Conservation (phyloP, 2,888 invertebrate species). For the Lamellibrachia satsuma region DNA sequence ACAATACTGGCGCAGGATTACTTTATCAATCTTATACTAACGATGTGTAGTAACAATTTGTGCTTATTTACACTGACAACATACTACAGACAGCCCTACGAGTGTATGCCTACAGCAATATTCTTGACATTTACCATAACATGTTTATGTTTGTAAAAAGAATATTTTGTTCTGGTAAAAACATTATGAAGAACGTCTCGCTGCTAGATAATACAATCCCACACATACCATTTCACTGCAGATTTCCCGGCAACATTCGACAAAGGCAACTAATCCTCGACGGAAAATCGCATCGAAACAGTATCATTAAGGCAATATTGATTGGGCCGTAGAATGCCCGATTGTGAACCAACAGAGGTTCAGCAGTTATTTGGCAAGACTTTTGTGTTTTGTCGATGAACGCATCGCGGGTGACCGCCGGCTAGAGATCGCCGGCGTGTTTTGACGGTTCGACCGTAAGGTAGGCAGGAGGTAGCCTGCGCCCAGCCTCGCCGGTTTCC, state of each 20-base stretch:
- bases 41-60: no score
- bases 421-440: not conserved
- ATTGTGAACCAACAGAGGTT: not conserved
- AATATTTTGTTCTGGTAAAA: not conserved
- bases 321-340: not conserved
- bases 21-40: no score
- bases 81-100: not conserved
- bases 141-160: not conserved
- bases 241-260: not conserved
- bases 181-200: not conserved
- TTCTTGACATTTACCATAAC: not conserved
- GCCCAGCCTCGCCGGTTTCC: not conserved
- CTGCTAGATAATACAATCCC: not conserved
- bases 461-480: not conserved
- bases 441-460: slow-evolving; percentile 17
- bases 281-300: not conserved
- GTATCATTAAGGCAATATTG: not conserved
- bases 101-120: not conserved
- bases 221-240: not conserved
- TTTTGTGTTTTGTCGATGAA: not conserved
- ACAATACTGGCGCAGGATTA: no score
- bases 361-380: not conserved
- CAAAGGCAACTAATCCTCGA: not conserved
- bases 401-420: not conserved
- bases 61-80: not conserved